Evolutionary conservation across 2,113 vertebrate genomes (phyloP).

Genomic region (Trochalopteron elliotii): DNA sequence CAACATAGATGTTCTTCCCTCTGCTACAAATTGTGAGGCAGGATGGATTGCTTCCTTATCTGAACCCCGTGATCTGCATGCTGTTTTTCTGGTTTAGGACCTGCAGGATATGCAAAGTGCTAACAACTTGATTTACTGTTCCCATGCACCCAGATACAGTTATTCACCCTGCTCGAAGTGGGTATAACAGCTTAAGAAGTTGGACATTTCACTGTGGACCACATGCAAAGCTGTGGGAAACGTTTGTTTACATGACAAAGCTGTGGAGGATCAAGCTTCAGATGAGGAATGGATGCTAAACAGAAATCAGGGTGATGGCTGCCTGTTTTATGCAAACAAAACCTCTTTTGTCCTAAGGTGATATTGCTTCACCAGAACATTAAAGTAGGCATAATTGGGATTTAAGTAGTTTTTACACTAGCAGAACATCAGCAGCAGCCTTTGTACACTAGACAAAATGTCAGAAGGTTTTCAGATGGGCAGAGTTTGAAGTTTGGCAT

Average conservation of each 20-base stretch:
- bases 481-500: background rate
- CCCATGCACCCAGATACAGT: background rate
- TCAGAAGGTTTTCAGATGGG: background rate
- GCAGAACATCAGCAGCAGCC: background rate
- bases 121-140: background rate
- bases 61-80: background rate
- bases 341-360: background rate
- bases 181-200: background rate
- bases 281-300: background rate
- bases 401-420: background rate
- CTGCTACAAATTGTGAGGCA: background rate
- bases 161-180: background rate
- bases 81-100: background rate
- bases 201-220: background rate
- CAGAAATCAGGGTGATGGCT: background rate
- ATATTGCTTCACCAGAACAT: background rate
- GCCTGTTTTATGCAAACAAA: background rate
- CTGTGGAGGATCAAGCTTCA: background rate
- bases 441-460: background rate
- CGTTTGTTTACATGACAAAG: background rate
- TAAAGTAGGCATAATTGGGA: background rate
- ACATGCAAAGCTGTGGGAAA: background rate
- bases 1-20: background rate
- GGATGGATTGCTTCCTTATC: background rate
- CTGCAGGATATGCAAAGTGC: background rate